Conservation (phyloP, 1,140 invertebrate species). For the Drosophila mauritiana region DNA sequence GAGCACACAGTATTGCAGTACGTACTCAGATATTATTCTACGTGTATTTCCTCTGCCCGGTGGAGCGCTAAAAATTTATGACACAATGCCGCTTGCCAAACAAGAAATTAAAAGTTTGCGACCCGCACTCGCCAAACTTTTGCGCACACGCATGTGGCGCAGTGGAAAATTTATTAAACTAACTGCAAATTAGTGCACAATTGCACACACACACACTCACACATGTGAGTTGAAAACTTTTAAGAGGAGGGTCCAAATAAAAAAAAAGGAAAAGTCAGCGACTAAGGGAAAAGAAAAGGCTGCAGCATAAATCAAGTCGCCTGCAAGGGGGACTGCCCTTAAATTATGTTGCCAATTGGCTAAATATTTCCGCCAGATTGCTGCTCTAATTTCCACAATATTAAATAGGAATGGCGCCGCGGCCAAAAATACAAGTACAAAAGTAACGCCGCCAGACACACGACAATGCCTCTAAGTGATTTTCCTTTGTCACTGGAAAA, state of each 20-base stretch:
- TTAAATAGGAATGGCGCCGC: slow-evolving; percentile 64
- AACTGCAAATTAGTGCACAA: slow-evolving; percentile 76
- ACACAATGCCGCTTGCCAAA: slow-evolving; percentile 65
- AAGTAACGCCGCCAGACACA: slow-evolving; percentile 44
- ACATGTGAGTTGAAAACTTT: slow-evolving; percentile 45
- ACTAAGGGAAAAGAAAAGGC: slow-evolving; percentile 41
- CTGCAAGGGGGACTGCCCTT: slow-evolving; percentile 44
- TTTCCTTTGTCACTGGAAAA: slow-evolving; percentile 49
- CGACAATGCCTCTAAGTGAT: slow-evolving; percentile 51
- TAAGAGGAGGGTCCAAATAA: background rate
- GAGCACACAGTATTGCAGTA: background rate
- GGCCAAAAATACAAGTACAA: slow-evolving; percentile 62
- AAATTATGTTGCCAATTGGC: slow-evolving; percentile 76
- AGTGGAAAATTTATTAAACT: slow-evolving; percentile 73
- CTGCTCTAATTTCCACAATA: slow-evolving; percentile 53
- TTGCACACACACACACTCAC: slow-evolving; percentile 33
- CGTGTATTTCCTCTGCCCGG: slow-evolving; percentile 13
- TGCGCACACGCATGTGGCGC: slow-evolving; percentile 68
- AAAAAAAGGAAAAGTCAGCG: slow-evolving; percentile 16
- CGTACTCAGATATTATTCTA: background rate
- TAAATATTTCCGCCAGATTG: slow-evolving; percentile 68
- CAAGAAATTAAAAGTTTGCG: slow-evolving; percentile 78
- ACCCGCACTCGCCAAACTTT: slow-evolving; percentile 66
- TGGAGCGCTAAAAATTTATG: slow-evolving; percentile 66
- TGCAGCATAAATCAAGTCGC: slow-evolving; percentile 66